Percentiles rank a stretch among this genome's conserved stretches.
These are phyloP conservation scores for Syngnathus floridae DNA, from an alignment of 2,113 vertebrate species.

Conservation along the genomic window DNA sequence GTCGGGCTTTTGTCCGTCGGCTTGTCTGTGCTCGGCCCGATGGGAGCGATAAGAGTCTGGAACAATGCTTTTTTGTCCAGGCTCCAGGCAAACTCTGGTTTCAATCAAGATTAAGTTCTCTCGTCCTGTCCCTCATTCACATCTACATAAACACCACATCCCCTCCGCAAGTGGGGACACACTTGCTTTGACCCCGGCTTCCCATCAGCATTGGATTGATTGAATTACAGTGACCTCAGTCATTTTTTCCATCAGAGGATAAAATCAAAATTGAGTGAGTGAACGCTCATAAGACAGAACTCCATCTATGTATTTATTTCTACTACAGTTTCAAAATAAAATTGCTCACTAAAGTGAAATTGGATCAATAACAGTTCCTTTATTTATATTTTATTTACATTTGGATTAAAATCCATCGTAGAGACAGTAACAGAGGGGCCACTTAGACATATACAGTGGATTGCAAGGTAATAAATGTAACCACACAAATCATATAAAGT, in stretches of 20 bases:
- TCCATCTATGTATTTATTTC: neutral
- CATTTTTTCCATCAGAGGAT: constrained; percentile 28
- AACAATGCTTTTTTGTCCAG: constrained; percentile 5
- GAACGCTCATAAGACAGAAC: neutral
- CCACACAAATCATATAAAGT: neutral
- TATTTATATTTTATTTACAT: neutral
- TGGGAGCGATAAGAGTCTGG: constrained; percentile 12
- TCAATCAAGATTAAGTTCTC: constrained; percentile 36
- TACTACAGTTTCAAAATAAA: neutral
- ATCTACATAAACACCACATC: constrained; percentile 23
- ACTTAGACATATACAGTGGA: neutral
- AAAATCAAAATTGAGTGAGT: constrained; percentile 18
- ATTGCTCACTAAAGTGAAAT: neutral
- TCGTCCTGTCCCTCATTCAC: constrained; percentile 13
- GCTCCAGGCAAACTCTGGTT: constrained; percentile 43
- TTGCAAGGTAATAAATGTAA: neutral
- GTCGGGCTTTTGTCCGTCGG: constrained; percentile 9
- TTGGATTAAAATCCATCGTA: neutral
- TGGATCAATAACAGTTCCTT: neutral
- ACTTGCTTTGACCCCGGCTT: constrained; percentile 17
- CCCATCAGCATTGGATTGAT: constrained; percentile 20
- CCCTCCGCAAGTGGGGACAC: constrained; percentile 21
- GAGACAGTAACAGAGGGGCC: no score
- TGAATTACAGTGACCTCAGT: constrained; percentile 31
- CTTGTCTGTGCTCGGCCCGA: constrained; percentile 19